Conservation (phyloP, 2,888 invertebrate genomes). For the Acrobasis suavella region DNA sequence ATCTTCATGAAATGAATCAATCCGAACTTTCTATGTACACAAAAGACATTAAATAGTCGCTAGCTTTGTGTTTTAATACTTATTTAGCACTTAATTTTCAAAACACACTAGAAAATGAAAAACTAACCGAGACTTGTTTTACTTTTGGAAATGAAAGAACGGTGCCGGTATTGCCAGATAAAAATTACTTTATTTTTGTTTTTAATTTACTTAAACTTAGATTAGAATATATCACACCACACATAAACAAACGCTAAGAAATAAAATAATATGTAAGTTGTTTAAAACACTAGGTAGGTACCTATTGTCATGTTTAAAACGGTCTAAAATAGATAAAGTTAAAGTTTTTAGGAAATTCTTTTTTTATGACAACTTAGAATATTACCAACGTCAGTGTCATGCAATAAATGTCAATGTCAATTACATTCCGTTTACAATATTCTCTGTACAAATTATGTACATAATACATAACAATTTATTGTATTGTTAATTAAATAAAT, state of each 20-base stretch:
- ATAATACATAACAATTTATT: too few species aligned
- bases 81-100: constrained; percentile 32
- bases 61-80: constrained; percentile 29
- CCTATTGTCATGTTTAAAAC: too few species aligned
- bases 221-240: too few species aligned
- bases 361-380: background rate
- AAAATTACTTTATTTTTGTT: background rate
- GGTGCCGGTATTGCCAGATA: constrained; percentile 52
- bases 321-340: too few species aligned
- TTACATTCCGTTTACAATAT: background rate
- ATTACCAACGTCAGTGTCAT: background rate
- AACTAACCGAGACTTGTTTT: constrained; percentile 72
- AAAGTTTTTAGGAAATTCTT: background rate
- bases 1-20: constrained; percentile 51
- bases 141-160: constrained; percentile 69
- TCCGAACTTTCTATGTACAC: constrained; percentile 42
- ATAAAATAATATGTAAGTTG: too few species aligned
- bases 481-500: too few species aligned
- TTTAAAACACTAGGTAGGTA: too few species aligned
- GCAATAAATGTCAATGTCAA: background rate
- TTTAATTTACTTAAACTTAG: too few species aligned
- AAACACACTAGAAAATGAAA: constrained; percentile 35
- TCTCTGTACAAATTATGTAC: too few species aligned
- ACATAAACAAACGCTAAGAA: background rate
- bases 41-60: constrained; percentile 25